phyloP scores from a whole-genome alignment of 2,113 vertebrate species.

The Damaliscus lunatus region DNA sequence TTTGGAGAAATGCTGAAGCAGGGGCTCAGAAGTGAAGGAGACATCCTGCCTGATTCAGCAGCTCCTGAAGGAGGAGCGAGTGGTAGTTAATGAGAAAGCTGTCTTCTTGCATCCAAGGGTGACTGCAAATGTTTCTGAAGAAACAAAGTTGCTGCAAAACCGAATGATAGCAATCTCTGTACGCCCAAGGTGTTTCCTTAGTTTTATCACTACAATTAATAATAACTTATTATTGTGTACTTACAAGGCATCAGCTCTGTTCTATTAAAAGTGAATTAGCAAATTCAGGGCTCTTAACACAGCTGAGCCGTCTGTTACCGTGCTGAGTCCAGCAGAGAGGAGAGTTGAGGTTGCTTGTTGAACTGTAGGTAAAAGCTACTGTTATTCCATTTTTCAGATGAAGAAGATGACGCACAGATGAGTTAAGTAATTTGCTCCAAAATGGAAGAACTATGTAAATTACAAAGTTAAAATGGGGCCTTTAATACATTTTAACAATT shows the following conservation, averaged over 20 bases:
- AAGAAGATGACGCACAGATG: not conserved
- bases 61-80: not conserved
- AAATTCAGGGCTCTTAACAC: not conserved
- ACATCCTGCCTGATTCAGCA: not conserved
- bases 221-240: not conserved
- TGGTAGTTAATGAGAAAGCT: not conserved
- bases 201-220: not conserved
- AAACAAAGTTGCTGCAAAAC: not conserved
- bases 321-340: not conserved
- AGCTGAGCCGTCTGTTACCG: not conserved
- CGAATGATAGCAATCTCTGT: not conserved
- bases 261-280: not conserved
- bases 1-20: conserved; percentile 22
- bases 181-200: not conserved
- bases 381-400: not conserved
- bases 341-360: not conserved
- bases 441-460: not conserved
- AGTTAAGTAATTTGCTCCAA: not conserved
- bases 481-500: not conserved
- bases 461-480: not conserved
- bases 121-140: not conserved
- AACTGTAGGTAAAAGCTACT: not conserved
- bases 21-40: not conserved
- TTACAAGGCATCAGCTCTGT: not conserved
- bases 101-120: not conserved